Evolutionary conservation across 2,888 invertebrate genomes (phyloP).

Genomic region (Punctoribates punctum): DNA sequence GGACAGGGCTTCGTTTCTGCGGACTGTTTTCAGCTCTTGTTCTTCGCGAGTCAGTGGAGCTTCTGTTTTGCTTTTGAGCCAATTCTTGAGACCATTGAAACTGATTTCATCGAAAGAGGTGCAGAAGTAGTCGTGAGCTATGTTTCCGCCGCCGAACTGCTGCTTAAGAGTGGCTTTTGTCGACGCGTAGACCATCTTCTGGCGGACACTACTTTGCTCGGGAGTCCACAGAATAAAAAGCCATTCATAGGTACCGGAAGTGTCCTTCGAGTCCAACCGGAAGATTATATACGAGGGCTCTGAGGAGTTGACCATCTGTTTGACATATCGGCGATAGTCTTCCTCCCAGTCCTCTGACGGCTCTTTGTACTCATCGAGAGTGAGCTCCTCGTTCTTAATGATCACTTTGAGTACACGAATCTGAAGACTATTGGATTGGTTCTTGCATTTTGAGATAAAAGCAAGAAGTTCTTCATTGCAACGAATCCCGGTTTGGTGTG

Average conservation of each 20-base stretch:
- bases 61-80: constrained; percentile 31
- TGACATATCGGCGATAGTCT: constrained; percentile 68
- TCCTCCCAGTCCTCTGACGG: constrained; percentile 40
- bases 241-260: constrained; percentile 25
- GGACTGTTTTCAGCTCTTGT: constrained; percentile 54
- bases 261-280: constrained; percentile 60
- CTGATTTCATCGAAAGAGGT: constrained; percentile 59
- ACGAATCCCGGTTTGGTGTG: constrained; percentile 86
- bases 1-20: constrained; percentile 49
- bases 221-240: constrained; percentile 90
- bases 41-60: constrained; percentile 50
- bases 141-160: constrained; percentile 80
- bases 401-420: constrained; percentile 71
- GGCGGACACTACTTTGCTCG: constrained; percentile 77
- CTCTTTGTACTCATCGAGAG: constrained; percentile 28
- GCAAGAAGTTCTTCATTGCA: constrained; percentile 74
- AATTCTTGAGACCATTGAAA: constrained; percentile 21
- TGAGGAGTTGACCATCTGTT: constrained; percentile 67
- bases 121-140: constrained; percentile 80
- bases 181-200: constrained; percentile 97
- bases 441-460: constrained; percentile 75
- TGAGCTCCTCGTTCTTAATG: constrained; percentile 66
- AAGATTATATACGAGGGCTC: constrained; percentile 88
- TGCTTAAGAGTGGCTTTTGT: constrained; percentile 94
- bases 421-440: constrained; percentile 63